Evolutionary conservation across 1,140 invertebrate genomes (phyloP), one percentile per base, ranked within the genome.

Genomic region (Leptinotarsa undecemlineata): DNA sequence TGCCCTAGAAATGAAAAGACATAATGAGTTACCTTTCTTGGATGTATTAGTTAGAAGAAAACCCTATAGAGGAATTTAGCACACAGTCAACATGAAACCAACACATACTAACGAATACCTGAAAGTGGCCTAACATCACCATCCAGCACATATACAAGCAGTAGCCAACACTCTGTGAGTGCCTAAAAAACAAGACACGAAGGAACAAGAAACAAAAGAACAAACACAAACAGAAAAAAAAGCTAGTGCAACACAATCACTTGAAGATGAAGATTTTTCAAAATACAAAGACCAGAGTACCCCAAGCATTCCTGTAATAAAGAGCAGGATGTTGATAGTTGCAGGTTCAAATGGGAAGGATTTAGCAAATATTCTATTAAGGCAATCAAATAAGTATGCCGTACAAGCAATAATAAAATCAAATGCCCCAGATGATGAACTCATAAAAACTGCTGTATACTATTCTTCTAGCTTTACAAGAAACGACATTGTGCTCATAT

Each of bases 341-440:
- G 62, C 15, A n/a, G 62, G 62, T 64, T 64, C 62, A 64, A 64
- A 64, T 64, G 62, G 62, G 62, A 64, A 64, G 62, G 62, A 64
- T n/a, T 64, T 64, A 64, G 62, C 62, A 64, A 64, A 64, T 64
- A 20, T 64, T 64, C 20, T 64, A 64, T 61, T 61, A 17, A 61
- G 57, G 14, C 14, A 61, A 61, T 11, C 15, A 0, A 0, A 64
- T 19, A 64, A 64, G 62, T 64, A 19, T 0, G 20, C 19, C 62
- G 62, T 64, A 64, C 62, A 64, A 64, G 62, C 20, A 64, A 64
- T 64, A 26, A 61, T 23, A 19, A 64, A 64, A 4, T n/a, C 62
- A 14, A 64, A 64, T 64, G 62, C 62, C 62, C 62, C 62, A 15
- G 62, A 64, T 64, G 62, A 64, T 64, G 62, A 64, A 64, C 62